Percentiles rank a stretch among this genome's conserved stretches.
phyloP scores from a whole-genome alignment of 2,888 invertebrate genomes.

The Caenorhabditis auriculariae region DNA sequence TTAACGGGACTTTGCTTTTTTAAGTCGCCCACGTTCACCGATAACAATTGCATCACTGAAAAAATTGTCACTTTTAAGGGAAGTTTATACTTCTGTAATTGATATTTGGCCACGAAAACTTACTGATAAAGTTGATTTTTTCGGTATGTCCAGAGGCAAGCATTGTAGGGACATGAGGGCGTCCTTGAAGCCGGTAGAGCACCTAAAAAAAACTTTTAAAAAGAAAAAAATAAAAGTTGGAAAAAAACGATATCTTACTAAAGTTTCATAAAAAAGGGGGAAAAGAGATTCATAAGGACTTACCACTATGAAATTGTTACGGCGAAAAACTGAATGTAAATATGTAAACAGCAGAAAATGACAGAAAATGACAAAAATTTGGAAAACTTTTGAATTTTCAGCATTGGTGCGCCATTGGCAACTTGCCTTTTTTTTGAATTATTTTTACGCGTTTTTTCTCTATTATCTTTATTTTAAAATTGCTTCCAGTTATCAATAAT shows the following conservation, averaged over 20 bases:
- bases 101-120: not conserved
- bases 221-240: not conserved
- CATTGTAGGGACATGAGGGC: constrained; percentile 29
- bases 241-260: not conserved
- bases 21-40: constrained; percentile 47
- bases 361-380: no score
- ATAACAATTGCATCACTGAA: constrained; percentile 47
- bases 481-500: no score
- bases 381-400: no score
- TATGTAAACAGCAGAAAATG: no score
- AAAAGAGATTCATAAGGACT: no score
- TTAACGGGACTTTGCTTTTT: constrained; percentile 39
- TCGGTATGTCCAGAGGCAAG: constrained; percentile 27
- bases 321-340: no score
- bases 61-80: not conserved
- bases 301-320: no score
- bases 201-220: constrained; percentile 10
- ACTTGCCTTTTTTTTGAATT: no score
- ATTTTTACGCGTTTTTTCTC: no score
- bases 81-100: not conserved
- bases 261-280: not conserved
- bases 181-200: constrained; percentile 39
- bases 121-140: constrained; percentile 22
- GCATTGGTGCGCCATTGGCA: no score
- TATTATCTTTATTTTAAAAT: no score